Conservation (phyloP, 2,113 vertebrate species). For the Panthera uncia region DNA sequence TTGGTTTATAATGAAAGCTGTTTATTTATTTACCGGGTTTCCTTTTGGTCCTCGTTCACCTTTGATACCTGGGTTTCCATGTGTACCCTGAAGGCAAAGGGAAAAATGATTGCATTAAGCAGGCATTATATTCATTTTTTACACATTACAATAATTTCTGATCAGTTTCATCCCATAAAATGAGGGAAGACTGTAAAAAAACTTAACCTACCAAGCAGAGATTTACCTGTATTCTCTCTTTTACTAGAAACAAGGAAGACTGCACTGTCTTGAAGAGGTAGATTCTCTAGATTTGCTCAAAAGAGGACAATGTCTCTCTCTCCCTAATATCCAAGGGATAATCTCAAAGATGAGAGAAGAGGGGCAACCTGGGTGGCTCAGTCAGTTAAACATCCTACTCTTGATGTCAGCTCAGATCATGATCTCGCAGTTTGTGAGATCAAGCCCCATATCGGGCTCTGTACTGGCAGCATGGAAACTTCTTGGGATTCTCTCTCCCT, state of each 20-base stretch:
- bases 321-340: background rate
- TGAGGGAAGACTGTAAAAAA: background rate
- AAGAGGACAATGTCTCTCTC: background rate
- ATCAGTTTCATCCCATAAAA: background rate
- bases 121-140: constrained; percentile 8
- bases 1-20: background rate
- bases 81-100: constrained; percentile 76
- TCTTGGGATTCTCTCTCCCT: too few relatives aligned
- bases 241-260: background rate
- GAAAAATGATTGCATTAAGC: background rate
- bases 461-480: too few relatives aligned
- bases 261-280: background rate
- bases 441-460: too few relatives aligned
- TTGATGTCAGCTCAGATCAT: too few relatives aligned
- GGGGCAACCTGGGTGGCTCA: too few relatives aligned
- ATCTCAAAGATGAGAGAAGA: background rate
- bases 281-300: background rate
- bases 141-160: background rate
- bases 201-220: background rate
- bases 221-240: background rate
- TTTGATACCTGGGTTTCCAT: constrained; percentile 80
- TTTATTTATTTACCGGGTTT: constrained; percentile 78
- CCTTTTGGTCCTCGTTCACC: constrained; percentile 85
- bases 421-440: too few relatives aligned
- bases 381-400: too few relatives aligned